Percentiles rank a stretch among this genome's conserved stretches.
Evolutionary conservation across 1,140 invertebrate species (phyloP).

Genomic region (Coptotermes formosanus): DNA sequence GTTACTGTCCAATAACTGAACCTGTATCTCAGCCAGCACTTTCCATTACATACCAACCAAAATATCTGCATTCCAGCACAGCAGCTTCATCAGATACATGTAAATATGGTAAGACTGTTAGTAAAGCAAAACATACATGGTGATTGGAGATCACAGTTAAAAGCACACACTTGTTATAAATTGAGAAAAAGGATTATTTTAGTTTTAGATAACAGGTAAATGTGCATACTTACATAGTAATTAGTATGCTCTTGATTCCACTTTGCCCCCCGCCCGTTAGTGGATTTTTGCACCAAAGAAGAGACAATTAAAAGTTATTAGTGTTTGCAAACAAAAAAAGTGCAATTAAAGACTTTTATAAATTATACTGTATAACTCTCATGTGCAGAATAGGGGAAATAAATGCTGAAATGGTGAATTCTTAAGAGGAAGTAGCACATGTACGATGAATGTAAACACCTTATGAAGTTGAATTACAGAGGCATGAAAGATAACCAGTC

Average conservation of each 20-base stretch:
- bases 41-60: not conserved
- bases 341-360: not conserved
- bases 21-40: not conserved
- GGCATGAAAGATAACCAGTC: not conserved
- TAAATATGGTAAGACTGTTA: not conserved
- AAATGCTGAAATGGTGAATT: not conserved
- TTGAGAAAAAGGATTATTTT: not conserved
- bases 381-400: not conserved
- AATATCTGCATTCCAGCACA: not conserved
- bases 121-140: not conserved
- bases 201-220: not conserved
- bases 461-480: not conserved
- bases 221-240: constrained; percentile 29
- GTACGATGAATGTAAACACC: not conserved
- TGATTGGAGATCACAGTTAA: not conserved
- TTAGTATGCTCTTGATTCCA: constrained; percentile 25
- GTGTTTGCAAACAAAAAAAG: constrained; percentile 25
- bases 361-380: not conserved
- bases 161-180: not conserved
- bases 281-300: constrained; percentile 27
- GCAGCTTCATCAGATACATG: not conserved
- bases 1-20: no score
- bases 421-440: not conserved
- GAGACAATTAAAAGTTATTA: constrained; percentile 26
- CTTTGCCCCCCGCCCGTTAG: constrained; percentile 30